These are phyloP conservation scores for Tromatobia lineatoria DNA, from an alignment of 2,888 invertebrate genomes.

Conservation along the genomic window DNA sequence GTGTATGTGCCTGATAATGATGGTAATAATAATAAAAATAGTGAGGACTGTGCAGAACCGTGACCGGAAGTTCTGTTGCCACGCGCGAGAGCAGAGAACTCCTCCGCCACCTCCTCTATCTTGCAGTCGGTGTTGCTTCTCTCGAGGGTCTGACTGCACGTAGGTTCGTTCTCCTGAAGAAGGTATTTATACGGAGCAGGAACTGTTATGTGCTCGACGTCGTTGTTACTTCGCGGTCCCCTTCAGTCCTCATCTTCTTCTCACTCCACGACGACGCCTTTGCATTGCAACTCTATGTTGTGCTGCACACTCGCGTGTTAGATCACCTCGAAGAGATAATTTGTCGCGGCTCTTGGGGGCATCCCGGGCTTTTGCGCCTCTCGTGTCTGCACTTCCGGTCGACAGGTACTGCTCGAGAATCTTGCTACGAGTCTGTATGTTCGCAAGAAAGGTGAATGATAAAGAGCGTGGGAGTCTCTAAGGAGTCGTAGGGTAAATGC, in stretches of 20 bases:
- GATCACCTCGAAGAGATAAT: slow-evolving; percentile 64
- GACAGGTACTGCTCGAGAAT: slow-evolving; percentile 55
- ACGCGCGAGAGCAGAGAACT: slow-evolving; percentile 30
- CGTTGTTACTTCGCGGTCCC: slow-evolving; percentile 12
- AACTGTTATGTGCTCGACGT: slow-evolving; percentile 3
- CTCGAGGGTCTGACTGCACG: slow-evolving; percentile 48
- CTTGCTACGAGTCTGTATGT: background rate
- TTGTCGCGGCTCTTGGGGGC: slow-evolving; percentile 56
- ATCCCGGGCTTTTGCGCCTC: slow-evolving; percentile 44
- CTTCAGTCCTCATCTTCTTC: slow-evolving; percentile 30
- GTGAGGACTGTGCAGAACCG: slow-evolving; percentile 12
- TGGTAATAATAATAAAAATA: slow-evolving; percentile 33
- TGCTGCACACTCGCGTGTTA: slow-evolving; percentile 55
- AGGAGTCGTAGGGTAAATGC: slow-evolving; percentile 4
- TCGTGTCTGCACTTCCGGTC: slow-evolving; percentile 65
- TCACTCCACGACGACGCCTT: slow-evolving; percentile 6
- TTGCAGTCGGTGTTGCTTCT: slow-evolving; percentile 20
- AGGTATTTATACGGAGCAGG: slow-evolving; percentile 27
- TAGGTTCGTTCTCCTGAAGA: slow-evolving; percentile 53
- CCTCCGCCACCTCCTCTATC: background rate
- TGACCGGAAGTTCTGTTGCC: slow-evolving; percentile 47
- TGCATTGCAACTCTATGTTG: background rate
- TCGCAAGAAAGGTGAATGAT: slow-evolving; percentile 53
- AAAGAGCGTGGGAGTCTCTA: slow-evolving; percentile 61
- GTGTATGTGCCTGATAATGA: slow-evolving; percentile 18